These are phyloP conservation scores for Xenus cinereus DNA, from an alignment of 2,113 vertebrate species.

Conservation along the genomic window DNA sequence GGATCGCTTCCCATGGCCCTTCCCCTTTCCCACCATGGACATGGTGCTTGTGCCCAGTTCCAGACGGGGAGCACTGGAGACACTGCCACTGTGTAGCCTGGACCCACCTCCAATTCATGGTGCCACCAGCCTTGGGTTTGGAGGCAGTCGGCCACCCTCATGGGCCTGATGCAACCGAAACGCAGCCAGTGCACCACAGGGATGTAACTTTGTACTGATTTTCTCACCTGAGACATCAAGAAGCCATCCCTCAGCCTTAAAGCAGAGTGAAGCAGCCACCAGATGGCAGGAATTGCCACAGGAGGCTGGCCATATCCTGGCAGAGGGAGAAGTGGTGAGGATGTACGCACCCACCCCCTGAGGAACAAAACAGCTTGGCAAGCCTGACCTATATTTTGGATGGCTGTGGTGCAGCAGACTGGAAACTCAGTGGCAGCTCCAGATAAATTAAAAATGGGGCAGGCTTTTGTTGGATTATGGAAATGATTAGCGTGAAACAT, in stretches of 20 bases:
- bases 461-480: constrained; percentile 44
- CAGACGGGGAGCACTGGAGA: neutral
- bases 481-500: constrained; percentile 8
- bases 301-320: neutral
- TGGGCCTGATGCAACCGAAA: fast-evolving
- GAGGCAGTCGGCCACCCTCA: neutral
- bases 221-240: neutral
- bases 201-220: neutral
- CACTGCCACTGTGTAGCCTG: neutral
- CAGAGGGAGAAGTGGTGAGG: fast-evolving
- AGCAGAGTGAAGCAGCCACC: neutral
- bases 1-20: neutral
- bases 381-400: constrained; percentile 64
- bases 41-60: neutral
- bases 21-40: neutral
- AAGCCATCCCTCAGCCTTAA: neutral
- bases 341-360: neutral
- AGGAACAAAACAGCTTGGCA: neutral
- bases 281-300: fast-evolving
- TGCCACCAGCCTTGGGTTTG: neutral
- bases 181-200: neutral
- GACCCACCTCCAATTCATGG: neutral
- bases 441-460: constrained; percentile 25
- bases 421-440: constrained; percentile 26
- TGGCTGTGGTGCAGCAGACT: constrained; percentile 55